Evolutionary conservation across 2,888 invertebrate species (phyloP), one percentile per base, ranked within the genome.

Genomic region (Anarsia innoxiella): DNA sequence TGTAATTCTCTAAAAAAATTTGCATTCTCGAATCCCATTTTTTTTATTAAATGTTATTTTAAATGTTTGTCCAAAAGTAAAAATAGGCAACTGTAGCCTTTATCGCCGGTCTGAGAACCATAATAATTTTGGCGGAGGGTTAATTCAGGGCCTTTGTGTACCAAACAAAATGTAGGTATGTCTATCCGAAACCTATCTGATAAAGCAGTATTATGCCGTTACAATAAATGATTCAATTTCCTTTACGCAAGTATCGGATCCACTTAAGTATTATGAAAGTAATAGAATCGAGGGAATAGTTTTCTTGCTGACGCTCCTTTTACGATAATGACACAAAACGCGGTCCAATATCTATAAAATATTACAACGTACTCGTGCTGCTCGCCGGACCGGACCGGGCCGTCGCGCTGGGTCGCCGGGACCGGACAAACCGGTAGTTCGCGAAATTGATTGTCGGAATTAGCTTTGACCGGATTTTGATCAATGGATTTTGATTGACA

Each of bases 161-260:
- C 59, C 65, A 70, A 74, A 74, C 70, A 72, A 73, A n/a, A 59
- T 65, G 66, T 65, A 62, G 58, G 61, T 66, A 68, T 67, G 71
- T 71, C 66, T 67, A 69, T 69, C 66, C 57, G 57, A 76, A 77
- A 76, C 66, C 70, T 69, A 77, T 79, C 75, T 71, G 74, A 79
- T 75, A 75, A 75, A 77, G 65, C 71, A 69, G 71, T 74, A 76
- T 76, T 72, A 72, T 68, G 55, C 69, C 66, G 64, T 80, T 78
- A 78, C 79, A 80, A 79, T 80, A 82, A 82, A 78, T 79, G 83
- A 83, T 83, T 80, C 80, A 80, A 83, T 83, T 82, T 78, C 73
- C 77, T 75, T 66, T 71, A 77, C 75, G 71, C 73, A 78, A 79
- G 74, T 76, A 79, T 76, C 75, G 66, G 68, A 75, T 79, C 80